Percentiles rank a stretch among this genome's conserved stretches.
Evolutionary conservation across 2,888 invertebrate species (phyloP).

Genomic region (Erannis defoliaria): DNA sequence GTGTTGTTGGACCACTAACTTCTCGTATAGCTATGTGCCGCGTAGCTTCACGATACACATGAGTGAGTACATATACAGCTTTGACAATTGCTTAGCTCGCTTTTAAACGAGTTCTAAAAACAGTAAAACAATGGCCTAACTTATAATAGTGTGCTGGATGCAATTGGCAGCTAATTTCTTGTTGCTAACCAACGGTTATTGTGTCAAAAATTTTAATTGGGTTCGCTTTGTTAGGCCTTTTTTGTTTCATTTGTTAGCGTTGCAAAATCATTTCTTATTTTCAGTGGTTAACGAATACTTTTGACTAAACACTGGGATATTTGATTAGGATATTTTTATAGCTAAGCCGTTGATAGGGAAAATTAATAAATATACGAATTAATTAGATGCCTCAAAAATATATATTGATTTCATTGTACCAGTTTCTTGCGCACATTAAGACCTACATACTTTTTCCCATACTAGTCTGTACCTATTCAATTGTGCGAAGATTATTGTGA

Average conservation of each 20-base stretch:
- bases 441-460: too few relatives aligned
- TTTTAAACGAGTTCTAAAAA: conserved; percentile 61
- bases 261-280: conserved; percentile 45
- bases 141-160: conserved; percentile 84
- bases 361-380: too few relatives aligned
- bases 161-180: conserved; percentile 85
- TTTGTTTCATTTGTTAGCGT: conserved; percentile 39
- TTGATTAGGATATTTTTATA: too few relatives aligned
- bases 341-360: too few relatives aligned
- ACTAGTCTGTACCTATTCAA: too few relatives aligned
- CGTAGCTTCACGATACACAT: not conserved
- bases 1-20: too few relatives aligned
- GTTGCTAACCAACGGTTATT: conserved; percentile 68
- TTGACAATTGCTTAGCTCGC: conserved; percentile 18
- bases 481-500: too few relatives aligned
- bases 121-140: conserved; percentile 79
- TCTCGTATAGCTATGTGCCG: too few relatives aligned
- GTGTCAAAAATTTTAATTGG: conserved; percentile 74
- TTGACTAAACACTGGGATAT: too few relatives aligned
- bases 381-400: too few relatives aligned
- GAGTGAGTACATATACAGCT: not conserved
- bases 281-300: not conserved
- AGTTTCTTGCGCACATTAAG: too few relatives aligned
- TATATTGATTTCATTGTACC: too few relatives aligned
- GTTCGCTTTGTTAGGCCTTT: conserved; percentile 61